These are phyloP conservation scores for Tretioscincus oriximinensis DNA, from an alignment of 2,113 vertebrate species.

Conservation along the genomic window DNA sequence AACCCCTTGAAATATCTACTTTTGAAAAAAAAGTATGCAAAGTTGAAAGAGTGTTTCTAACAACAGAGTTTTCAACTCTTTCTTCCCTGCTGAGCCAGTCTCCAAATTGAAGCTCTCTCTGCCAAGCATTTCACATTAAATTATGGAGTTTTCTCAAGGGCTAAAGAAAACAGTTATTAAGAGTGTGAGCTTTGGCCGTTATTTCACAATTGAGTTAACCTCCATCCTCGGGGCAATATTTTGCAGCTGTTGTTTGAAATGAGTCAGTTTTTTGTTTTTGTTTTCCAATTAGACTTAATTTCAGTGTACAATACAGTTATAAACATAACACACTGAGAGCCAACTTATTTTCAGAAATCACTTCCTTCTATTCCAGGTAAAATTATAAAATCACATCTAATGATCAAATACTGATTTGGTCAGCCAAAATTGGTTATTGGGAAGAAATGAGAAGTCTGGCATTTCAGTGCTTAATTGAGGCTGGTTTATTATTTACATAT, in stretches of 20 bases:
- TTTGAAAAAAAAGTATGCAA: constrained; percentile 44
- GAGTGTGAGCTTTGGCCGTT: constrained; percentile 42
- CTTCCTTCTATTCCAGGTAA: constrained; percentile 29
- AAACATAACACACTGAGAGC: constrained; percentile 25
- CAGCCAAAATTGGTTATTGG: neutral
- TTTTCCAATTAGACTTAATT: constrained; percentile 54
- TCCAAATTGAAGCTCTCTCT: constrained; percentile 44
- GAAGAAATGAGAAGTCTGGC: neutral
- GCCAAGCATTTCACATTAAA: constrained; percentile 44
- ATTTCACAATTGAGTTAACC: constrained; percentile 59
- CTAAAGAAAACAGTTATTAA: constrained; percentile 49
- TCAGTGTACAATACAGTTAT: constrained; percentile 38
- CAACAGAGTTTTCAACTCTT: constrained; percentile 36
- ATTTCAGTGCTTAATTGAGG: constrained; percentile 44
- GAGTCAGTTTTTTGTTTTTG: constrained; percentile 42
- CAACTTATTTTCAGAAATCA: constrained; percentile 12
- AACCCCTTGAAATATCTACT: constrained; percentile 43
- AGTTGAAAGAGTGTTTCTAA: constrained; percentile 40
- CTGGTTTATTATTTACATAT: neutral
- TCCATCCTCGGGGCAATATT: constrained; percentile 52
- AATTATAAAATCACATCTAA: constrained; percentile 38
- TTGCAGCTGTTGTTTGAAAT: constrained; percentile 53
- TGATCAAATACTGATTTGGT: neutral
- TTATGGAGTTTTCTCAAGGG: constrained; percentile 44
- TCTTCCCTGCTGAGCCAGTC: constrained; percentile 34